Conservation (phyloP, 2,113 vertebrate genomes). For the Terrapene triunguis region DNA sequence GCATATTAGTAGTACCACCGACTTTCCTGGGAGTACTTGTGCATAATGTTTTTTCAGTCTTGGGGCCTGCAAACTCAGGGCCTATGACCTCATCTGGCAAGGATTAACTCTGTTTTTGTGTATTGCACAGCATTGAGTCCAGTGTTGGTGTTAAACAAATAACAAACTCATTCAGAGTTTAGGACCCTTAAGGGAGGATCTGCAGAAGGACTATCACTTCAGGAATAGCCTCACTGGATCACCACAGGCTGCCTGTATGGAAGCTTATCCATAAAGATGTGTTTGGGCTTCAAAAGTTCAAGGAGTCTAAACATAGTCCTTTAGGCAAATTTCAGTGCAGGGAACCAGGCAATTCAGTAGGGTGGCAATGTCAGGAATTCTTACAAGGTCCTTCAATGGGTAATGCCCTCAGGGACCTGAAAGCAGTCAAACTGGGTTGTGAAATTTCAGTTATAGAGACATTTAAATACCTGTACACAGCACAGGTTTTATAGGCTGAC, state of each 20-base stretch:
- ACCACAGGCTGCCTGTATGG: neutral
- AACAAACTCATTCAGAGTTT: neutral
- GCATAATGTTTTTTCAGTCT: neutral
- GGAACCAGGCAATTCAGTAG: fast-evolving
- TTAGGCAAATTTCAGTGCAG: neutral
- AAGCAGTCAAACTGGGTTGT: fast-evolving
- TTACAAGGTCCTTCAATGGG: neutral
- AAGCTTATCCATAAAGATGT: neutral
- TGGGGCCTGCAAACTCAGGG: neutral
- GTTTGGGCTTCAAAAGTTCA: fast-evolving
- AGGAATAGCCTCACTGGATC: neutral
- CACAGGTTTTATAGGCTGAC: fast-evolving
- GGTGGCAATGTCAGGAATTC: neutral
- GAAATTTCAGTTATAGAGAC: fast-evolving
- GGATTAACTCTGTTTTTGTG: neutral
- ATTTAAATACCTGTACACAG: fast-evolving
- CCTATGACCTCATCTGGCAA: neutral
- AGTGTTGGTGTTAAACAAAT: neutral
- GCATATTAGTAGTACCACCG: too few species aligned
- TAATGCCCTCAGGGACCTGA: neutral
- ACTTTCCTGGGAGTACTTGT: neutral
- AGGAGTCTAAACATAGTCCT: fast-evolving
- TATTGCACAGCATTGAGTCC: neutral
- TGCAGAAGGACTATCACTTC: neutral
- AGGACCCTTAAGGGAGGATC: fast-evolving